Base-by-base conservation (phyloP, 2,113 vertebrate species). In the Oplegnathus fasciatus region DNA sequence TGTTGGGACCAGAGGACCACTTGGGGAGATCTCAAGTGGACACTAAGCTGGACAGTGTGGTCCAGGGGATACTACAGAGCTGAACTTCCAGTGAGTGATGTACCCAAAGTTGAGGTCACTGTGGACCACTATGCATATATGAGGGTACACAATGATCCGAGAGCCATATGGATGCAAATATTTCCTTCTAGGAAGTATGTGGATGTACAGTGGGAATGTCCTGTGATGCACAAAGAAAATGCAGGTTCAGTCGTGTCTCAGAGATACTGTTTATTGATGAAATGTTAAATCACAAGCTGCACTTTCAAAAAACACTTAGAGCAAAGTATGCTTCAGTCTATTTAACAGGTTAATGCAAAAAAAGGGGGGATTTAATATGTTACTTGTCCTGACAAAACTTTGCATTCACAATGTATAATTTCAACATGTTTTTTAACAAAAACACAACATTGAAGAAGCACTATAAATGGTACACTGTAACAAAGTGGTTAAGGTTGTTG, bases 261-360 rank as follows among this genome's bases (percentile, higher is more conserved):
- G 66, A 80, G 75, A 84, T 66, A 60, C 79, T 78, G 83, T 90
- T 90, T 85, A 83, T 86, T 87, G 65, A 80, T 89, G 30, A 86
- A 88, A 88, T 78, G 48, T 86, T 87, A 82, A 80, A 84, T 86
- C 86, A 91, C 93, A 86, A 87, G 55, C 72, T 90, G 93, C 93
- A 94, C 92, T 94, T 94, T 93, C 26, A 80, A 58, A 88, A 75
- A 90, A 88, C 24, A 77, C 37, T 72, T 55, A 86, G 40, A 88
- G 68, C 26, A 67, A 83, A 79, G 52, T 91, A 64, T 84, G 62
- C 30, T 48, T 28, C 48, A 30, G 48, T 55, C 2, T 85, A 55
- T 75, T 80, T 83, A 73, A 89, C 74, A 84, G 48, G 54, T 70
- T 82, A 67, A 86, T 61, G 74, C 54, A 55, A 32, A 46, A 54